These are phyloP conservation scores for Lutjanus campechanus DNA, from an alignment of 2,797 vertebrate species.

Conservation along the genomic window DNA sequence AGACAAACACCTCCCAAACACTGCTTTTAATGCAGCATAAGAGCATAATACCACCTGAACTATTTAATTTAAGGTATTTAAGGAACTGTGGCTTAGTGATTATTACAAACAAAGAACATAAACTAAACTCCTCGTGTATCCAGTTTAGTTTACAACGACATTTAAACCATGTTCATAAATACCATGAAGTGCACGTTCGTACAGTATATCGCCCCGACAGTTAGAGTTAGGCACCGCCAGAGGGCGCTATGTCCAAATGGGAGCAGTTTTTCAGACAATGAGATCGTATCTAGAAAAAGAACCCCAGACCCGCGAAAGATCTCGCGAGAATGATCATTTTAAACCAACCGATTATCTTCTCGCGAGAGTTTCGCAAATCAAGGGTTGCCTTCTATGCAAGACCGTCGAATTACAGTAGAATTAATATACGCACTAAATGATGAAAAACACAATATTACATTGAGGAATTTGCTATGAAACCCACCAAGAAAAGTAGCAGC, in stretches of 20 bases:
- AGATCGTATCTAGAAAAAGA: no score
- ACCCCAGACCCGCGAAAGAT: no score
- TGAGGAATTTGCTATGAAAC: no score
- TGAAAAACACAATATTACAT: no score
- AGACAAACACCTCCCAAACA: background rate
- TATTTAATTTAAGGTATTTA: background rate
- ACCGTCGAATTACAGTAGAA: no score
- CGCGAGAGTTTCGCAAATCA: no score
- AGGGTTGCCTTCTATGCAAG: no score
- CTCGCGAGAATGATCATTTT: no score
- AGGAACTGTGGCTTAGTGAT: background rate
- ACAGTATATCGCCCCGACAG: no score
- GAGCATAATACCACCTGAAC: background rate
- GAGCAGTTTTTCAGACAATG: background rate
- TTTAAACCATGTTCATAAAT: background rate
- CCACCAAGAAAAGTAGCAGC: no score
- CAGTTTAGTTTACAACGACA: background rate
- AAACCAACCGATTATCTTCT: no score
- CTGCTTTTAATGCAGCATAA: background rate
- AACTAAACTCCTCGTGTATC: background rate
- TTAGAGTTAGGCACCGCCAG: constrained; percentile 22
- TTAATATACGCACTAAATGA: no score
- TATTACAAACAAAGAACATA: background rate
- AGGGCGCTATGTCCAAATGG: constrained; percentile 50
- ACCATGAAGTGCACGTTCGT: background rate